Evolutionary conservation across 2,113 vertebrate species (phyloP).

Genomic region (Apteryx mantelli): DNA sequence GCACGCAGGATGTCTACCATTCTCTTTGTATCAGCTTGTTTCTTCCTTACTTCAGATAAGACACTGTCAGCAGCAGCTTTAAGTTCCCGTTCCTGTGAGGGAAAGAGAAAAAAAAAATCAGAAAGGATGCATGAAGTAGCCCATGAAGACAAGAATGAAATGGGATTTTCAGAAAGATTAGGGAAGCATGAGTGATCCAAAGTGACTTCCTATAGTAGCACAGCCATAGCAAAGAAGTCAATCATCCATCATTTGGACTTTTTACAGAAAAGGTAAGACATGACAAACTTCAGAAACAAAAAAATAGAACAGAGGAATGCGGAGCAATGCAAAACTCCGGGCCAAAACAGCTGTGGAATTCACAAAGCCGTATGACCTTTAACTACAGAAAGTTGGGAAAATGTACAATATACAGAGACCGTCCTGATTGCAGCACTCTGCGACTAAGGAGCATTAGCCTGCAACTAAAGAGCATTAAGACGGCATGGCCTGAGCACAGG

Average conservation of each 20-base stretch:
- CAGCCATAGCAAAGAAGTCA: neutral
- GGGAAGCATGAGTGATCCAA: neutral
- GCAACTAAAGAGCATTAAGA: neutral
- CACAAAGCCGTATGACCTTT: neutral
- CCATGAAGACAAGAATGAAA: rapidly evolving
- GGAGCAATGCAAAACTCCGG: neutral
- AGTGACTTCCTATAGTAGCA: neutral
- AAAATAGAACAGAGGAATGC: neutral
- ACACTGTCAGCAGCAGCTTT: constrained; percentile 92
- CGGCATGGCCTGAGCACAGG: neutral
- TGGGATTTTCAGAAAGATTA: neutral
- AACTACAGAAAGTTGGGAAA: neutral
- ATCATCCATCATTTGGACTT: neutral
- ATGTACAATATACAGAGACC: neutral
- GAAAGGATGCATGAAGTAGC: neutral
- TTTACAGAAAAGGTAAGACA: neutral
- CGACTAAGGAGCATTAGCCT: neutral
- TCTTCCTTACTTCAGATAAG: constrained; percentile 93
- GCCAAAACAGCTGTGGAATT: neutral
- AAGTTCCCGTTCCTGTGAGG: constrained; percentile 87
- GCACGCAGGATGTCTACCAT: constrained; percentile 89
- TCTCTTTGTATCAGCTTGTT: constrained; percentile 92
- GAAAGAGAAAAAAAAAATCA: neutral
- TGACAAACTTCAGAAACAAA: neutral
- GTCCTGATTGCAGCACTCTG: rapidly evolving